These are phyloP conservation scores for Anthoscopus minutus DNA, from an alignment of 2,113 vertebrate species.

Conservation along the genomic window DNA sequence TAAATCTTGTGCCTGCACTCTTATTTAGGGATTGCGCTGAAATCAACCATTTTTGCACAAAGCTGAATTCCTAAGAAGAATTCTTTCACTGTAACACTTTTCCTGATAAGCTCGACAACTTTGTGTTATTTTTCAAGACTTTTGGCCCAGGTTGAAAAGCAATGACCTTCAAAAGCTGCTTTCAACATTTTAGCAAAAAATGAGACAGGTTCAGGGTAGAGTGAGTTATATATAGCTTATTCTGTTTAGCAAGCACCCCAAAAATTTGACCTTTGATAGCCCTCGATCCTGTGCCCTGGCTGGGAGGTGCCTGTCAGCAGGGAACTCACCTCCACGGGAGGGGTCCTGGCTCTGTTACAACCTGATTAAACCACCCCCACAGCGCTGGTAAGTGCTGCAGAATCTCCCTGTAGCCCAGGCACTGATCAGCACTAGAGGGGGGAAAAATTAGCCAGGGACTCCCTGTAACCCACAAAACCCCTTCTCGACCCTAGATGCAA, in stretches of 20 bases:
- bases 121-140: neutral
- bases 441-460: neutral
- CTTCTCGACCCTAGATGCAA: neutral
- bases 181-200: neutral
- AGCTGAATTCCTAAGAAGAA: neutral
- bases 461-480: neutral
- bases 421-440: neutral
- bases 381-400: neutral
- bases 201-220: neutral
- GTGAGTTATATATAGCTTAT: neutral
- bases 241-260: neutral
- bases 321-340: neutral
- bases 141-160: neutral
- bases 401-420: neutral
- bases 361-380: neutral
- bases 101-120: neutral
- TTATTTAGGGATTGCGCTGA: neutral
- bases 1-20: neutral
- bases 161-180: neutral
- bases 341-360: neutral
- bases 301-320: neutral
- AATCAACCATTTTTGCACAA: neutral
- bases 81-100: neutral
- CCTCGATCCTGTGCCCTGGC: neutral
- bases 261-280: neutral